Percentiles rank a stretch among this genome's conserved stretches.
phyloP scores from a whole-genome alignment of 2,888 invertebrate genomes.

The Drosophila kanekoi region DNA sequence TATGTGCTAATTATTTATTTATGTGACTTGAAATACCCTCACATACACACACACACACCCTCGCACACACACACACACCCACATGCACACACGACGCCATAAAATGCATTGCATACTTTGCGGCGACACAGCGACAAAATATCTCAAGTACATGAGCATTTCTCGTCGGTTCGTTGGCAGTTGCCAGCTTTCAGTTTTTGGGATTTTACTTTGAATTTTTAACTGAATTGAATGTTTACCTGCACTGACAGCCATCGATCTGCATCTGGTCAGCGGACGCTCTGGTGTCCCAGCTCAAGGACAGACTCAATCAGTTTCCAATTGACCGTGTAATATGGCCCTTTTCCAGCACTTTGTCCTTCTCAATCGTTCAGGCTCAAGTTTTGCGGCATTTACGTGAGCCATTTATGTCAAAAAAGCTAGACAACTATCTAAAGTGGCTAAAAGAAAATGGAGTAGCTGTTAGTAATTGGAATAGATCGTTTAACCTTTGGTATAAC shows the following conservation, averaged over 20 bases:
- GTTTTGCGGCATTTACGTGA: conserved; percentile 59
- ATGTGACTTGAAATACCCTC: conserved; percentile 52
- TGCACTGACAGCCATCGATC: conserved; percentile 37
- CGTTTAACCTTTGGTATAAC: too few species aligned
- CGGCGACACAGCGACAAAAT: conserved; percentile 15
- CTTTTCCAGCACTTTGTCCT: conserved; percentile 41
- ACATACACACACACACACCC: conserved; percentile 1
- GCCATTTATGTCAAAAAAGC: conserved; percentile 1
- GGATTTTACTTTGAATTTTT: conserved; percentile 5
- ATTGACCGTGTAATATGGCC: conserved; percentile 73
- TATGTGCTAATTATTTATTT: conserved; percentile 78
- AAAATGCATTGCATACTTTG: conserved; percentile 45
- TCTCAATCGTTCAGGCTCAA: conserved; percentile 28
- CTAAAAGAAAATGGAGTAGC: not conserved
- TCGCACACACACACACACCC: conserved; percentile 1
- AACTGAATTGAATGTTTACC: conserved; percentile 43
- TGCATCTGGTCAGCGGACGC: conserved; percentile 30
- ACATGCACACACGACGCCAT: not conserved
- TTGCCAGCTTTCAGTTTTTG: not conserved
- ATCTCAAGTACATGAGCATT: conserved; percentile 28
- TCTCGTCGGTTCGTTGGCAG: too few species aligned
- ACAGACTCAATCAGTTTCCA: conserved; percentile 73
- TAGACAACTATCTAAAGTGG: not conserved
- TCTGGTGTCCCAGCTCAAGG: conserved; percentile 32
- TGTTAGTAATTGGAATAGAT: not conserved